These are phyloP conservation scores for Pseudomyrmex pallidus DNA, from an alignment of 1,140 invertebrate species.

Conservation along the genomic window DNA sequence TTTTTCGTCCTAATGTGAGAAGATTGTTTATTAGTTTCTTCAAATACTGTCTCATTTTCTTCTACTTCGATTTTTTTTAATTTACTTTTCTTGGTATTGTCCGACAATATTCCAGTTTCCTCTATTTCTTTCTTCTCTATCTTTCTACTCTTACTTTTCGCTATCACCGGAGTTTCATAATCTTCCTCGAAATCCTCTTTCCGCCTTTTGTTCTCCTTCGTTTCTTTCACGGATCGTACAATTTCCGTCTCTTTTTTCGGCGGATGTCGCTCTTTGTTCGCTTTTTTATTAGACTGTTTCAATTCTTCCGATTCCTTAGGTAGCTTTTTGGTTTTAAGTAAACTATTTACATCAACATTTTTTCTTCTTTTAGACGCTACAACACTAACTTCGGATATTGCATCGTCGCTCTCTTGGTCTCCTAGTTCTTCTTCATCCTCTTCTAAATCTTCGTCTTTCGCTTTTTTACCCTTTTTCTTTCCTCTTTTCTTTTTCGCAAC, in stretches of 20 bases:
- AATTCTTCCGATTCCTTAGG: conserved; percentile 75
- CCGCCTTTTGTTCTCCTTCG: conserved; percentile 78
- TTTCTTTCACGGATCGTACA: conserved; percentile 65
- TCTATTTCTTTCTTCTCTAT: conserved; percentile 81
- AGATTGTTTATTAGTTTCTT: conserved; percentile 81
- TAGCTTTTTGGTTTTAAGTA: conserved; percentile 84
- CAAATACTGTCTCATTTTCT: conserved; percentile 82
- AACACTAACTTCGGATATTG: conserved; percentile 81
- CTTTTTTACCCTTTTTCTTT: conserved; percentile 78
- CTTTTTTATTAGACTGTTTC: conserved; percentile 69
- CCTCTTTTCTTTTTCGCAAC: conserved; percentile 76
- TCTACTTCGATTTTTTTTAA: conserved; percentile 80
- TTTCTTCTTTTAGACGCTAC: conserved; percentile 81
- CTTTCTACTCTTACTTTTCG: conserved; percentile 81
- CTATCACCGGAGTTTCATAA: conserved; percentile 75
- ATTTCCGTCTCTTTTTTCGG: conserved; percentile 71
- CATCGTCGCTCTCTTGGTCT: conserved; percentile 76
- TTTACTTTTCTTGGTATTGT: conserved; percentile 84
- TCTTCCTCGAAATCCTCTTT: conserved; percentile 82
- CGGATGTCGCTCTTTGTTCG: conserved; percentile 78
- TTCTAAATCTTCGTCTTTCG: conserved; percentile 80
- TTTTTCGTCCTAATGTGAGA: conserved; percentile 79
- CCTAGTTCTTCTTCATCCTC: conserved; percentile 82
- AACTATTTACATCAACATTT: conserved; percentile 77
- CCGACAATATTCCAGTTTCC: conserved; percentile 84